Conservation (phyloP, 2,113 vertebrate genomes). For the Excalfactoria chinensis region DNA sequence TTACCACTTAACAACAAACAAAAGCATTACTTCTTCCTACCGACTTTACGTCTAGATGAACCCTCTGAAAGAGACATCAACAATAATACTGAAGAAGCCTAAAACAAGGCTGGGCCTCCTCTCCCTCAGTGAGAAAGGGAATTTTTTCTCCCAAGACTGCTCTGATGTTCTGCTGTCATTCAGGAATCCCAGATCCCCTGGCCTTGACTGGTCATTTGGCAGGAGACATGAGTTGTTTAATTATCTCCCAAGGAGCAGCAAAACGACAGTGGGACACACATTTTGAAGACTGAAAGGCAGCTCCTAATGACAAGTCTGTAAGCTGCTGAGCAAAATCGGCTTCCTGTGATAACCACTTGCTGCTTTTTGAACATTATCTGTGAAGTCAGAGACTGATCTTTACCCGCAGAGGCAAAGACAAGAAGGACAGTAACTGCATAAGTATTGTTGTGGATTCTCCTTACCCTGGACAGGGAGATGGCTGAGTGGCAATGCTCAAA, state of each 20-base stretch:
- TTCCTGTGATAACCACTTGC: constrained; percentile 20
- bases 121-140: neutral
- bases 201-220: constrained; percentile 5
- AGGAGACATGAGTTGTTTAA: neutral
- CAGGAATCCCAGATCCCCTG: neutral
- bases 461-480: neutral
- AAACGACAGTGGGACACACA: neutral
- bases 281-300: constrained; percentile 34
- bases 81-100: neutral
- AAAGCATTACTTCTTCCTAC: neutral
- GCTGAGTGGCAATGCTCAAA: neutral
- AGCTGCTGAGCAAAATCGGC: constrained; percentile 27
- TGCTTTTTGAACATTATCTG: neutral
- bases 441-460: neutral
- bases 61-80: neutral
- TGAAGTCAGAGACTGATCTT: constrained; percentile 28
- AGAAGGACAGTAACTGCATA: neutral
- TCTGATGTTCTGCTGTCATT: neutral
- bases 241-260: constrained; percentile 4
- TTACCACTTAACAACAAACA: neutral
- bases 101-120: neutral
- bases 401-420: neutral
- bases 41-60: neutral
- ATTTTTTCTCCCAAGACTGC: neutral
- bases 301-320: constrained; percentile 4